Conservation (phyloP, 2,797 vertebrate species). For the Onychomys leucogaster region DNA sequence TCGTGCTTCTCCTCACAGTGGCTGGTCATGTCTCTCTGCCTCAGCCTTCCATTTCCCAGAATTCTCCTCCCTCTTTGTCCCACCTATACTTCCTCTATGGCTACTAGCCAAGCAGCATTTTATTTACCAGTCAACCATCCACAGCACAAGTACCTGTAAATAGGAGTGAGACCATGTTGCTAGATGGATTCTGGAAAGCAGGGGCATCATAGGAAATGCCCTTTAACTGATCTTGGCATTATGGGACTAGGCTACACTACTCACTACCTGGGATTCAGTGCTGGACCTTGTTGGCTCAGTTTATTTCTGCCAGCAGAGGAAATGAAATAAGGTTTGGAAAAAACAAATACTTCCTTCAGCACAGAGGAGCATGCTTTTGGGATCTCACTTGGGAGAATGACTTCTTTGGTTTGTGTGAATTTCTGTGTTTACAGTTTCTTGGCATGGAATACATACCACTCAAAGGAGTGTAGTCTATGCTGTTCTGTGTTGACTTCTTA, state of each 20-base stretch:
- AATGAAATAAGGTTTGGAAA: background rate
- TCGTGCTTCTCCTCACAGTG: no score
- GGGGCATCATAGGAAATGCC: background rate
- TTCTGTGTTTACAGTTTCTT: background rate
- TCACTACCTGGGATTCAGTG: background rate
- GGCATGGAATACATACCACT: background rate
- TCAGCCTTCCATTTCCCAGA: no score
- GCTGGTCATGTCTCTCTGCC: no score
- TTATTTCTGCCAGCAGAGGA: background rate
- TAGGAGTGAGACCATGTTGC: background rate
- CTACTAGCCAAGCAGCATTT: no score
- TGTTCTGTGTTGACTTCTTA: background rate
- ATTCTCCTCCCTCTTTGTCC: no score
- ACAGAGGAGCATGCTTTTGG: background rate
- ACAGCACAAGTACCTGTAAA: background rate
- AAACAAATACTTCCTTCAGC: background rate
- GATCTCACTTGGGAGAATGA: background rate
- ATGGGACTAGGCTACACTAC: background rate
- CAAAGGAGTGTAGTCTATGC: background rate
- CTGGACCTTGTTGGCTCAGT: accelerated
- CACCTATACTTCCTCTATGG: no score
- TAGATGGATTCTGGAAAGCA: background rate
- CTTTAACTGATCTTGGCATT: background rate
- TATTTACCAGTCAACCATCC: no score
- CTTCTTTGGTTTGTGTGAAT: background rate